Percentiles rank a stretch among this genome's conserved stretches.
These are phyloP conservation scores for Alcedo quadribrachys DNA, from an alignment of 2,797 vertebrate species.

Conservation along the genomic window DNA sequence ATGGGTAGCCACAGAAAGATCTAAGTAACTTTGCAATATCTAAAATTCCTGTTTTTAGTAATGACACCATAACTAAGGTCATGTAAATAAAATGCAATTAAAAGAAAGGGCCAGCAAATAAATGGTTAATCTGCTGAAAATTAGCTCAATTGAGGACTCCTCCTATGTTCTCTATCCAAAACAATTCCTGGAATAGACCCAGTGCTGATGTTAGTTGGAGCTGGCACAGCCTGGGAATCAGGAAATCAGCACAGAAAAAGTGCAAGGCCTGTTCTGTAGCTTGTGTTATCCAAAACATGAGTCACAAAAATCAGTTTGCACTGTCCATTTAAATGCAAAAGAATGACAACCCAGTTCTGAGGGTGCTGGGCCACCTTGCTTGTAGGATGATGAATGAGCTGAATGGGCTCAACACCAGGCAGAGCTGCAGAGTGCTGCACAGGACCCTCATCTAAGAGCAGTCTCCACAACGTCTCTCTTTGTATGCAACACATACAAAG, in stretches of 20 bases:
- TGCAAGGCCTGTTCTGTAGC: background rate
- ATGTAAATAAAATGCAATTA: background rate
- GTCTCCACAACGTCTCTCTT: too few relatives aligned
- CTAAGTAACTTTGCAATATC: background rate
- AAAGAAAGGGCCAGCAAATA: background rate
- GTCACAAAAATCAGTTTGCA: background rate
- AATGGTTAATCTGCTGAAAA: conserved; percentile 29
- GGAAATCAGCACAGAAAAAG: conserved; percentile 53
- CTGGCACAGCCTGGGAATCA: background rate
- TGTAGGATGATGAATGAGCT: background rate
- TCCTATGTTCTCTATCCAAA: background rate
- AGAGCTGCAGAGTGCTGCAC: background rate
- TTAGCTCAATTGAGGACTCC: background rate
- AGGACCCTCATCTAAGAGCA: background rate
- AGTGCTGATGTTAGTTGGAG: background rate
- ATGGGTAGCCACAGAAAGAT: background rate
- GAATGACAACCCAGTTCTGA: background rate
- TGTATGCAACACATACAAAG: background rate
- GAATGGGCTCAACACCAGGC: background rate
- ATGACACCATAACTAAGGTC: background rate
- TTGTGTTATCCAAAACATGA: background rate
- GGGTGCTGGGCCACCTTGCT: background rate
- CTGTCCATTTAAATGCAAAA: background rate
- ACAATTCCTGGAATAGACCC: conserved; percentile 61
- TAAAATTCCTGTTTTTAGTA: background rate